Evolutionary conservation across 2,113 vertebrate genomes (phyloP), one percentile per base, ranked within the genome.

Genomic region (Notiomystis cincta): DNA sequence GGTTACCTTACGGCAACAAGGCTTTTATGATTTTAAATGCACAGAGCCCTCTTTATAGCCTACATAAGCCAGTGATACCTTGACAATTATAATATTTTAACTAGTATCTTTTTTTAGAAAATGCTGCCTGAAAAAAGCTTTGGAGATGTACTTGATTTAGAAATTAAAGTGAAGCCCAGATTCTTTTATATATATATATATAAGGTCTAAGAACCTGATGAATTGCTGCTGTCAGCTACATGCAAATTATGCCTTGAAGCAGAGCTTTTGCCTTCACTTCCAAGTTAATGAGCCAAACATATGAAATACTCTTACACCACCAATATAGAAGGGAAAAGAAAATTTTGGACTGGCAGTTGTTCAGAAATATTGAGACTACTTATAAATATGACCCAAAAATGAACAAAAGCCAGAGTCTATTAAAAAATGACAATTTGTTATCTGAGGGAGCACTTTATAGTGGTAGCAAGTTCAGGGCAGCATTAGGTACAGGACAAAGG

Each of bases 211-310:
- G 61, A 89, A 72, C 61, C 64, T 92, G 75, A 95, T 87, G 56
- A 89, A 83, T 88, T 89, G 76, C 65, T 86, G 77, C 56, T 91
- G 76, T 95, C 95, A 91, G 76, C 38, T 80, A 69, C 65, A 78
- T 60, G 78, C 80, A 97, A 93, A 97, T 91, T 89, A 22, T 21
- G 42, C 87, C 82, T 80, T 42, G 69, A 69, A 82, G 60, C 90
- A 92, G 67, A 91, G 50, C 51, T 78, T 76, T 48, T 64, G 72
- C 72, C 50, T 92, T 89, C 76, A 28, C 67, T 88, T 94, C 60
- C 53, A 60, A 97, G 75, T 82, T 93, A 97, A 97, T 95, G 85
- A 96, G 60, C 69, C 93, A 93, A 94, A 90, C 54, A 60, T 42
- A 67, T 16, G 17, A 91, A 15, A 47, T 64, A 71, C 9, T 89